These are phyloP conservation scores for Barnardius zonarius DNA, from an alignment of 2,113 vertebrate genomes.

Conservation along the genomic window DNA sequence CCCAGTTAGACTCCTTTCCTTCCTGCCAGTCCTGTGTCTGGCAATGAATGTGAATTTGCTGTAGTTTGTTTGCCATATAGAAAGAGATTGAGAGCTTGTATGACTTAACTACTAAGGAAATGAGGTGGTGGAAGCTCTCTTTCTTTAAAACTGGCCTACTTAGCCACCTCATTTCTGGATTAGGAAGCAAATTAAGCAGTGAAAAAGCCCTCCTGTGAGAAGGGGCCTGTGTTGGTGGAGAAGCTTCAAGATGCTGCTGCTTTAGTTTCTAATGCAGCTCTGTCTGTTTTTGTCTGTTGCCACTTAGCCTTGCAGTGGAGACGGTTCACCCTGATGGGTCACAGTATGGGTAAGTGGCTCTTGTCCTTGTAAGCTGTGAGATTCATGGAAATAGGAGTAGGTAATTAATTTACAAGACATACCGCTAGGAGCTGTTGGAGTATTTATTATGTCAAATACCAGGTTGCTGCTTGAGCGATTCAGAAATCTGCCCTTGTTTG, in stretches of 20 bases:
- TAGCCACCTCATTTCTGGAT: neutral
- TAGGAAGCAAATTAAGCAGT: slow-evolving; percentile 11
- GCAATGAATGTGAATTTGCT: neutral
- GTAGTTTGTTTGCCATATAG: neutral
- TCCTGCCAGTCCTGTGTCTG: neutral
- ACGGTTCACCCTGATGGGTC: slow-evolving; percentile 84
- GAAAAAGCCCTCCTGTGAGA: neutral
- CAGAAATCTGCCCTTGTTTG: neutral
- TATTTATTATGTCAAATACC: slow-evolving; percentile 23
- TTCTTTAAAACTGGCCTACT: neutral
- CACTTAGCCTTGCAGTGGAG: slow-evolving; percentile 87
- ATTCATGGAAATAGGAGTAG: neutral
- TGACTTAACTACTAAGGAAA: neutral
- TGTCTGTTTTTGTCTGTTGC: slow-evolving; percentile 47
- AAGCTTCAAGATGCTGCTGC: neutral
- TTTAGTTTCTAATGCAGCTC: neutral
- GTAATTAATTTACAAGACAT: slow-evolving; percentile 15
- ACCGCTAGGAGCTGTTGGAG: neutral
- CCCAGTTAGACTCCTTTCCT: neutral
- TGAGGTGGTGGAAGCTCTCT: neutral
- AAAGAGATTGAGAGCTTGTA: neutral
- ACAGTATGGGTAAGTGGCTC: slow-evolving; percentile 90
- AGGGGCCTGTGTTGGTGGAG: neutral
- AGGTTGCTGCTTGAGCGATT: neutral
- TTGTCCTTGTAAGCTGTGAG: neutral